Conservation (phyloP, 2,113 vertebrate species). For the Andinoacara biseriatus region DNA sequence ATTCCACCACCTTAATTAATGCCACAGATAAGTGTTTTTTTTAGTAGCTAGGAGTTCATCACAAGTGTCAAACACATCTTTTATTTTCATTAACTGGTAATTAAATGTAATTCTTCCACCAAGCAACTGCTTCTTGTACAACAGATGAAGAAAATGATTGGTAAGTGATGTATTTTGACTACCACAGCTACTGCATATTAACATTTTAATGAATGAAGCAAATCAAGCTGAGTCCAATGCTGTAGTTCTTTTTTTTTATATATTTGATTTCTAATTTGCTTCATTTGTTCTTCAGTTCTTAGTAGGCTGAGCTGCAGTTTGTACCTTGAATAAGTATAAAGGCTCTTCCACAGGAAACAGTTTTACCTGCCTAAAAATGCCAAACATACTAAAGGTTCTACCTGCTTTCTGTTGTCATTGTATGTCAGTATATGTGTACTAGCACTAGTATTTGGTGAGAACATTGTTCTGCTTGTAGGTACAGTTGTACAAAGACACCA, state of each 20-base stretch:
- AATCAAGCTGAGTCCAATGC: background rate
- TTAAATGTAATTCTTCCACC: slow-evolving; percentile 30
- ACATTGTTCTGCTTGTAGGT: no score
- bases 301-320: background rate
- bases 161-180: background rate
- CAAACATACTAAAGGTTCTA: background rate
- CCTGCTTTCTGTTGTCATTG: background rate
- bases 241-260: background rate
- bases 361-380: background rate
- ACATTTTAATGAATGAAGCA: slow-evolving; percentile 11
- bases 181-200: slow-evolving; percentile 7
- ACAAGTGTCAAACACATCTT: slow-evolving; percentile 30
- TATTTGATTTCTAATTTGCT: background rate
- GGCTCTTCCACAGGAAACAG: background rate
- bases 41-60: slow-evolving; percentile 7
- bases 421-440: background rate
- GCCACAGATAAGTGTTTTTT: slow-evolving; percentile 12
- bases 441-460: background rate
- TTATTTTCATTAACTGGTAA: slow-evolving; percentile 32
- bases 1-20: slow-evolving; percentile 29
- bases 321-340: background rate
- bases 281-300: background rate
- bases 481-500: no score
- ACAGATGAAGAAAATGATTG: slow-evolving; percentile 15
- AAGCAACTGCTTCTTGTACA: background rate